phyloP scores from a whole-genome alignment of 1,140 invertebrate species.

The Helicoverpa armigera region DNA sequence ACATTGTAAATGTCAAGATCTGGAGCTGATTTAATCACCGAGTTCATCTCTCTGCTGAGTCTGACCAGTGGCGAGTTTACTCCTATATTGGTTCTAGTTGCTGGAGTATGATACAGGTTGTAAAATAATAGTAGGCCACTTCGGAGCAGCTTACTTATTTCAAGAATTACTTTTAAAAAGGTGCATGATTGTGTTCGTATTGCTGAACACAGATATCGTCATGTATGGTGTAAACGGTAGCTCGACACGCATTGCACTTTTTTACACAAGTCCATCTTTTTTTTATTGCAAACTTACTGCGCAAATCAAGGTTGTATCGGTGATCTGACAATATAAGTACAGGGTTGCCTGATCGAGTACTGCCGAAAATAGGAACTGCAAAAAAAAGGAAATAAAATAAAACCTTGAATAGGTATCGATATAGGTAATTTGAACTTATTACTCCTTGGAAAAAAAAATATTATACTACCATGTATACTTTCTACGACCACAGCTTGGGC shows the following conservation, averaged over 20 bases:
- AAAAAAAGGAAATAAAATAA: background rate
- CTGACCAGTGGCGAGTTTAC: no score
- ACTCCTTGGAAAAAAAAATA: background rate
- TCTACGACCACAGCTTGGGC: no score
- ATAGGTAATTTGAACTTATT: background rate
- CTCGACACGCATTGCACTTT: background rate
- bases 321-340: background rate
- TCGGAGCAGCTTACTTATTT: background rate
- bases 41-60: no score
- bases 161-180: background rate
- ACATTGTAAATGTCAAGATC: no score
- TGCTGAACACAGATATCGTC: background rate
- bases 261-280: background rate
- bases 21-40: no score
- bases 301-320: background rate
- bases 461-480: no score
- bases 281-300: background rate
- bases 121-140: no score
- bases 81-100: no score
- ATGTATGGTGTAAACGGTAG: background rate
- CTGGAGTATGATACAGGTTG: no score
- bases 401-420: background rate
- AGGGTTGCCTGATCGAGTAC: background rate
- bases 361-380: conserved; percentile 4
- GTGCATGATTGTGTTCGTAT: conserved; percentile 3